phyloP scores from a whole-genome alignment of 1,140 invertebrate species.

The Paralvinella palmiformis region DNA sequence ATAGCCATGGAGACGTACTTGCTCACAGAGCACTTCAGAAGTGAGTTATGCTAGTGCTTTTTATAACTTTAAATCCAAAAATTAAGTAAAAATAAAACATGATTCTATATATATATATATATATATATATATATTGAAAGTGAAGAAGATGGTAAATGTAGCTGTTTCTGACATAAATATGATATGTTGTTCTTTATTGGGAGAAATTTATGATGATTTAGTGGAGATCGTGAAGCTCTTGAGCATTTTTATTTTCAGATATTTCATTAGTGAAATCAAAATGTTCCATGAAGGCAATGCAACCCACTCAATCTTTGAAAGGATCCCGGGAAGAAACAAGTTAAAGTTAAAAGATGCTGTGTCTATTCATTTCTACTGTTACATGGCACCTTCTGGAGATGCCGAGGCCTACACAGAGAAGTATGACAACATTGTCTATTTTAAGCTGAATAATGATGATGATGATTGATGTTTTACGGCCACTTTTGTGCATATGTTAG shows the following conservation, averaged over 20 bases:
- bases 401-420: conserved; percentile 24
- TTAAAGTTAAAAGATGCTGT: conserved; percentile 26
- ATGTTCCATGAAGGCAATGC: conserved; percentile 25
- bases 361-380: conserved; percentile 35
- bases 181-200: neutral
- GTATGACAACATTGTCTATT: too few relatives aligned
- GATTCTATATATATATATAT: neutral
- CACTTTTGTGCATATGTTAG: too few relatives aligned
- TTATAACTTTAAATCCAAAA: neutral
- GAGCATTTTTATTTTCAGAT: conserved; percentile 28
- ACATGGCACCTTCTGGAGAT: conserved; percentile 34
- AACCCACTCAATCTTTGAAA: conserved; percentile 28
- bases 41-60: conserved; percentile 22
- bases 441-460: too few relatives aligned
- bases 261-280: conserved; percentile 34
- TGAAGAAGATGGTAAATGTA: too few relatives aligned
- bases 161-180: too few relatives aligned
- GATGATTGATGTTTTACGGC: too few relatives aligned
- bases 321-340: conserved; percentile 7
- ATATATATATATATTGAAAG: neutral
- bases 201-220: neutral
- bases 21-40: conserved; percentile 31
- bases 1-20: conserved; percentile 30
- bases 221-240: too few relatives aligned
- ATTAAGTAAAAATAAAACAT: neutral